Evolutionary conservation across 2,888 invertebrate species (phyloP).

Genomic region (Mesorhabditis sp.): DNA sequence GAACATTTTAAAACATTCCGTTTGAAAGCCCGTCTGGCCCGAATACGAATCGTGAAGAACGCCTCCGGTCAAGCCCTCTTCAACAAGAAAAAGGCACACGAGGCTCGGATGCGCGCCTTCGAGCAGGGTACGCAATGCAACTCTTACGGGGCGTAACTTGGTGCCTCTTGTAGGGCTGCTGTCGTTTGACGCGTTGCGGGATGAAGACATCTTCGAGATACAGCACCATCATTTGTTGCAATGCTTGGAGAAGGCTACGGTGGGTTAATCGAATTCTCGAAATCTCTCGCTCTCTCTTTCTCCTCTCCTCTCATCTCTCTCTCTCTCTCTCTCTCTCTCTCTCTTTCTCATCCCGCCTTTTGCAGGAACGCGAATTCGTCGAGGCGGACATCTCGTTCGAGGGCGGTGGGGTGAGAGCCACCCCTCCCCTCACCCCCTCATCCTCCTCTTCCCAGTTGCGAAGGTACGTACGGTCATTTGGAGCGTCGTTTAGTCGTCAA

Average conservation of each 20-base stretch:
- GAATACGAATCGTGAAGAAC: conserved; percentile 96
- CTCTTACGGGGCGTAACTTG: not conserved
- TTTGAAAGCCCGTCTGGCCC: conserved; percentile 96
- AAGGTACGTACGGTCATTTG: not conserved
- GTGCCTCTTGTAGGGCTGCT: conserved; percentile 26
- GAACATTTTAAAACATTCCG: conserved; percentile 9
- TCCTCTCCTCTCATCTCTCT: not conserved
- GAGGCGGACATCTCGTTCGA: conserved; percentile 50
- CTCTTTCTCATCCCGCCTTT: not conserved
- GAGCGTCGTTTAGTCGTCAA: not conserved
- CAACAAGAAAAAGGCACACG: conserved; percentile 95
- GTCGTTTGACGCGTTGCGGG: conserved; percentile 73
- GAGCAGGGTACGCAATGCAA: conserved; percentile 45
- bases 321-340: not conserved
- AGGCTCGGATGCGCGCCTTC: conserved; percentile 80
- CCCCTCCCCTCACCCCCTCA: conserved; percentile 40
- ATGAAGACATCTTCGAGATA: conserved; percentile 95
- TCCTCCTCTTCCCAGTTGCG: conserved; percentile 12
- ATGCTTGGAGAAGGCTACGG: conserved; percentile 93
- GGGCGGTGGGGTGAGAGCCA: conserved; percentile 34
- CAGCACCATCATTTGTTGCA: conserved; percentile 96
- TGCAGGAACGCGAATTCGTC: conserved; percentile 52
- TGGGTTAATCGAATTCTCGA: conserved; percentile 2
- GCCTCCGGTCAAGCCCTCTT: conserved; percentile 97
- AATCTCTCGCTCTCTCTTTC: not conserved